Base-by-base conservation (phyloP, 2,797 vertebrate species). In the Mus caroli region DNA sequence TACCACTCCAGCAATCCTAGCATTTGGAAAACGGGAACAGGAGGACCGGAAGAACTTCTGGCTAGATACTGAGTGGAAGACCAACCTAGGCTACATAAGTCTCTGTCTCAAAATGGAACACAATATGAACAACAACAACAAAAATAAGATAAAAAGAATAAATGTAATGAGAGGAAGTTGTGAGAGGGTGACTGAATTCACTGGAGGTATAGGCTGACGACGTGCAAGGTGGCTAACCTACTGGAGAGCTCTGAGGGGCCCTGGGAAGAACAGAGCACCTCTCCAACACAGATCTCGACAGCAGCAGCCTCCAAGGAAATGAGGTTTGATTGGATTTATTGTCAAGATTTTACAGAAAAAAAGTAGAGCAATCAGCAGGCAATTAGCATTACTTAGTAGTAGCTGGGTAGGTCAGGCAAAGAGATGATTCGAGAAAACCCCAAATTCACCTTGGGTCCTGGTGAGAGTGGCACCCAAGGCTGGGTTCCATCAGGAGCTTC, bases 291-390 rank as follows among this genome's bases (percentile, higher is more conserved):
- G 67, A 73, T 22, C 24, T 80, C 46, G 60, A 24, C 22, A 75
- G 64, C 50, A 43, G 0, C 69, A 64, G 75, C 83, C 52, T 90
- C 88, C 77, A 87, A 90, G 37, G 8, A 87, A 15, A 11, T 31
- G 54, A 15, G 79, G 67, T 90, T 90, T 88, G 83, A 94, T 28
- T 94, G 52, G 71, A 82, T 91, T 94, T n/a, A 64, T 90, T n/a
- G 31, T 31, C 43, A 73, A 37, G 62, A 79, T 40, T 58, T 76
- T 56, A 40, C 62, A 46, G 34, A 90, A 96, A 94, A 86, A 86
- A 79, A 85, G 60, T 64, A 75, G 26, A 91, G 46, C 24, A 73
- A 60, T 87, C 91, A 90, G n/a, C 58, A 46, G 56, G 28, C 40
- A 87, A 80, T 95, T 88, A 94, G 77, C 69, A 26, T 46, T 50